These are phyloP conservation scores for Mylabris sibirica DNA, from an alignment of 2,888 invertebrate species.

Conservation along the genomic window DNA sequence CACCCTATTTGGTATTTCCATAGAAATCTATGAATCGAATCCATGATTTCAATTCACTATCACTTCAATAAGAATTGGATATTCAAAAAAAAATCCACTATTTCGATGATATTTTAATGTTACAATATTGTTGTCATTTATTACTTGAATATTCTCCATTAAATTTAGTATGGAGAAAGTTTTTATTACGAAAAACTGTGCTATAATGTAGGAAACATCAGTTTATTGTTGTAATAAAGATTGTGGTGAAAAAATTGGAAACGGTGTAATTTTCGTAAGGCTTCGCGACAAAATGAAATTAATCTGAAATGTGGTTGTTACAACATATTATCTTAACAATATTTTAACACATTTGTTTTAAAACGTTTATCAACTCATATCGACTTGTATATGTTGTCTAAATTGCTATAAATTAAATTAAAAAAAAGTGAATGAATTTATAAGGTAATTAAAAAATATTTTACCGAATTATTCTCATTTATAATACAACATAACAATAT, in stretches of 20 bases:
- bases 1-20: slow-evolving; percentile 13
- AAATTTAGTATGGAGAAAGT: not conserved
- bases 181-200: not conserved
- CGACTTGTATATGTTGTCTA: not conserved
- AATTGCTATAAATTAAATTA: not conserved
- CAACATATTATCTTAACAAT: not conserved
- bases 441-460: not conserved
- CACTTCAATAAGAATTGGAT: not conserved
- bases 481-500: not conserved
- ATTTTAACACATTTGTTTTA: not conserved
- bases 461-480: not conserved
- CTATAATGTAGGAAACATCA: not conserved
- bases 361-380: not conserved
- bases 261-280: not conserved
- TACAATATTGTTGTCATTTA: not conserved
- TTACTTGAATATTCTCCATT: not conserved
- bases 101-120: not conserved
- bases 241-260: slow-evolving; percentile 15
- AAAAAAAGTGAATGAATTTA: not conserved
- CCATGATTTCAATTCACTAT: not conserved
- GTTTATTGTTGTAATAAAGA: slow-evolving; percentile 15
- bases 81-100: not conserved
- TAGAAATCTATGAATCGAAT: not conserved
- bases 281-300: not conserved
- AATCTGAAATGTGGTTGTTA: not conserved